phyloP scores from a whole-genome alignment of 1,140 invertebrate genomes.

The Neotoxoptera formosana region DNA sequence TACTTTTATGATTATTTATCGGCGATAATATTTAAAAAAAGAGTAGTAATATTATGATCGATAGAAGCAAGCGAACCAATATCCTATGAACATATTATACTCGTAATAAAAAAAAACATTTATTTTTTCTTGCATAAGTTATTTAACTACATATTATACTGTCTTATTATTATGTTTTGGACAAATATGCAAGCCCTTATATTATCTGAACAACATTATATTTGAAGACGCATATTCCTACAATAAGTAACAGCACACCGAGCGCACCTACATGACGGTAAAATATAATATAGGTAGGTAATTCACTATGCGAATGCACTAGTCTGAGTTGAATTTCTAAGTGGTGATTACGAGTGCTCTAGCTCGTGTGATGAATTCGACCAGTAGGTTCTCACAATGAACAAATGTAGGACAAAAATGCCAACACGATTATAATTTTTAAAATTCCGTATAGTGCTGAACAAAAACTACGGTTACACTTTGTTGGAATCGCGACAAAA shows the following conservation, averaged over 20 bases:
- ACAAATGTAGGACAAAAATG: slow-evolving; percentile 35
- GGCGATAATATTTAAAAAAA: no score
- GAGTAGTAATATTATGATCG: no score
- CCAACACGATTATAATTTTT: slow-evolving; percentile 37
- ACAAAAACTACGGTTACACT: not conserved
- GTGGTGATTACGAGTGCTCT: slow-evolving; percentile 26
- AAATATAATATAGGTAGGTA: slow-evolving; percentile 11
- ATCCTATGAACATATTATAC: no score
- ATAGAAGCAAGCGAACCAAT: no score
- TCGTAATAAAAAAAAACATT: not conserved
- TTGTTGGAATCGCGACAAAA: slow-evolving; percentile 52
- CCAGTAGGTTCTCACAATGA: slow-evolving; percentile 52
- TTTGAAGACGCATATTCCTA: not conserved
- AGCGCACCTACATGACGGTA: not conserved
- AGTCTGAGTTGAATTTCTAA: slow-evolving; percentile 54
- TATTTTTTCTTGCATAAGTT: not conserved
- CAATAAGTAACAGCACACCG: not conserved
- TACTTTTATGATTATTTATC: no score
- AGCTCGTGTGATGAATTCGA: slow-evolving; percentile 49
- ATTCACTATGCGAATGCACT: not conserved
- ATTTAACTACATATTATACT: not conserved
- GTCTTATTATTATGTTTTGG: not conserved
- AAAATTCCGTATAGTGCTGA: not conserved
- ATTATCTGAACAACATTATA: not conserved
- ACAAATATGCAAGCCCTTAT: not conserved